Evolutionary conservation across 2,888 invertebrate genomes (phyloP).

Genomic region (Archips xylosteana): DNA sequence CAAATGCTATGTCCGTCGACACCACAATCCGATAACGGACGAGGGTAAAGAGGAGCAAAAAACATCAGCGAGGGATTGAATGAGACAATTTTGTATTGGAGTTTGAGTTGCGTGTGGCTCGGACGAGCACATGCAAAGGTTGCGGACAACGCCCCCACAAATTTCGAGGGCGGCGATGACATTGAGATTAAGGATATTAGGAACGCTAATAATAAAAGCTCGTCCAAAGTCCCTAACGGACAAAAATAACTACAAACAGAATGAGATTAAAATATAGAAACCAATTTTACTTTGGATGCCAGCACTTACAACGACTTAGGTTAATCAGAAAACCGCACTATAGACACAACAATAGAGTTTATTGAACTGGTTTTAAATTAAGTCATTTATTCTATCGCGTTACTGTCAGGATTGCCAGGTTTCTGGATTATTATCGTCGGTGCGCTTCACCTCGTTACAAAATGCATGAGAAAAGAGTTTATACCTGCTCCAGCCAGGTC

Average conservation of each 20-base stretch:
- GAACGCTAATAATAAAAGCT: conserved; percentile 62
- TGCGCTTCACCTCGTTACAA: conserved; percentile 12
- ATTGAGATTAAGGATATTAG: conserved; percentile 61
- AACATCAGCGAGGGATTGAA: conserved; percentile 67
- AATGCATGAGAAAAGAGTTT: neutral
- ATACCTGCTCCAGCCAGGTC: conserved; percentile 47
- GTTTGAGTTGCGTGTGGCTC: conserved; percentile 47
- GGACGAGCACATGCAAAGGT: conserved; percentile 58
- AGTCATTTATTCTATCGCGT: conserved; percentile 19
- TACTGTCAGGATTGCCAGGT: conserved; percentile 9
- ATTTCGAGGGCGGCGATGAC: conserved; percentile 62
- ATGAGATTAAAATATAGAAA: conserved; percentile 11
- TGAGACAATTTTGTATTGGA: conserved; percentile 68
- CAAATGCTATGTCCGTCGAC: conserved; percentile 60
- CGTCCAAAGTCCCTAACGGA: conserved; percentile 46
- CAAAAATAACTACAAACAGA: conserved; percentile 42
- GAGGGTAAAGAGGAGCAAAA: conserved; percentile 72
- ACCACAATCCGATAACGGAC: conserved; percentile 64
- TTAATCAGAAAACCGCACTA: neutral
- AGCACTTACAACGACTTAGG: neutral
- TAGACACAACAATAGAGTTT: conserved; percentile 6
- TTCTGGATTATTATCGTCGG: conserved; percentile 29
- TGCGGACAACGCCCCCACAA: conserved; percentile 69
- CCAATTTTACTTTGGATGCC: neutral
- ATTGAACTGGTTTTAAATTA: conserved; percentile 12